Evolutionary conservation across 23 tunicate species (phyloP), one percentile per base, ranked within the genome.

Genomic region (Ascidia mentula): DNA sequence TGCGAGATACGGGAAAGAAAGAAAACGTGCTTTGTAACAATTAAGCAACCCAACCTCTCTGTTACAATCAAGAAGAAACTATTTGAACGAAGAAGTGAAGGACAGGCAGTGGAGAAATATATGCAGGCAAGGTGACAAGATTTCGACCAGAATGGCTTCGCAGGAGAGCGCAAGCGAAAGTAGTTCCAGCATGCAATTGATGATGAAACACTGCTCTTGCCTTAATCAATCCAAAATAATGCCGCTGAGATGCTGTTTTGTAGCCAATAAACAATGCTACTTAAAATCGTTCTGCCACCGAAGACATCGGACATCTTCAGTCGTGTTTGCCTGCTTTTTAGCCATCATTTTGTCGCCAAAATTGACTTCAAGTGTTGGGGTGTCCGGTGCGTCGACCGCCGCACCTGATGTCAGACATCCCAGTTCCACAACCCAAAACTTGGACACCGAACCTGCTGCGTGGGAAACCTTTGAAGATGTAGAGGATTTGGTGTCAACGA

Each of bases 401-500:
- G 22, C 65, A 26, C 22, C 28, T 28, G 24, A 28, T 53, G 24
- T 28, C 22, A 53, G 65, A 9, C 65, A 30, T 32, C 28, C 46
- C 39, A 74, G 28, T 7, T 15, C 46, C 2, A 74, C 38, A 46
- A 38, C 69, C 18, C 36, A 32, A 3, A 24, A 34, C 35, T 69
- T 36, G 6, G 0, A 26, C 26, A 36, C 80, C 36, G 40, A 38
- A 9, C 32, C 60, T 17, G 78, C 35, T n/a, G 15, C 34, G 32
- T 59, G 34, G 59, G 76, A 38, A 61, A 34, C 1, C 20, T 28
- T 6, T 34, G 40, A 37, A 37, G 37, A 34, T 22, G 77, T 38
- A 8, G 85, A 81, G 38, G 75, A 72, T 42, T 40, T 46, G 40
- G 65, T 69, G 9, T 34, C 60, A 34, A 60, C 72, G 22, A 81